phyloP scores from a whole-genome alignment of 2,888 invertebrate genomes.

The Eristalis arbustorum region DNA sequence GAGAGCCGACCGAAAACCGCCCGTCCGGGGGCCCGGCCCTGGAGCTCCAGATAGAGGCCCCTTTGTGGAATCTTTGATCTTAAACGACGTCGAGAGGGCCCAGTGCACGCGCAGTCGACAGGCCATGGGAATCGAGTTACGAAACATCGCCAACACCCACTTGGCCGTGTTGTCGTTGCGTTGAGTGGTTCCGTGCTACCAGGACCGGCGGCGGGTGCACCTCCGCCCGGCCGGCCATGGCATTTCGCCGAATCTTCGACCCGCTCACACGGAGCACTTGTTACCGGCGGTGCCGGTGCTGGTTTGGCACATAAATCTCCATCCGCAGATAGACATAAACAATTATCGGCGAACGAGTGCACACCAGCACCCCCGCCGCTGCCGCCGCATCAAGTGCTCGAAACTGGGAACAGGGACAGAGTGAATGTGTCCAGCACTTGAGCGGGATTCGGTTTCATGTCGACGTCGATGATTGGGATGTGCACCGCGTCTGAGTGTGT shows the following conservation, averaged over 20 bases:
- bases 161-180: conserved; percentile 54
- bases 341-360: conserved; percentile 46
- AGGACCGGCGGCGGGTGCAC: not conserved
- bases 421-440: conserved; percentile 47
- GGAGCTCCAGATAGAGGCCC: conserved; percentile 1
- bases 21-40: conserved; percentile 9
- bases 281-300: not conserved
- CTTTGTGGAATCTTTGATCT: conserved; percentile 64
- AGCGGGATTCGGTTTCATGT: conserved; percentile 45
- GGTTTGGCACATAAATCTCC: conserved; percentile 61
- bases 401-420: not conserved
- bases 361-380: not conserved
- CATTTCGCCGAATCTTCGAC: conserved; percentile 16
- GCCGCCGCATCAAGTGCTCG: conserved; percentile 27
- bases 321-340: conserved; percentile 53
- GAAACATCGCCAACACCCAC: conserved; percentile 66
- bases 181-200: conserved; percentile 41
- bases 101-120: conserved; percentile 12
- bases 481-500: not conserved
- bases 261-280: not conserved
- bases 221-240: not conserved
- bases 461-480: not conserved
- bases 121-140: conserved; percentile 67
- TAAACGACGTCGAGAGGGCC: conserved; percentile 25
- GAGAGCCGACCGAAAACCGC: conserved; percentile 9